phyloP scores from a whole-genome alignment of 2,797 vertebrate species.

The Paedocypris micromegethes region DNA sequence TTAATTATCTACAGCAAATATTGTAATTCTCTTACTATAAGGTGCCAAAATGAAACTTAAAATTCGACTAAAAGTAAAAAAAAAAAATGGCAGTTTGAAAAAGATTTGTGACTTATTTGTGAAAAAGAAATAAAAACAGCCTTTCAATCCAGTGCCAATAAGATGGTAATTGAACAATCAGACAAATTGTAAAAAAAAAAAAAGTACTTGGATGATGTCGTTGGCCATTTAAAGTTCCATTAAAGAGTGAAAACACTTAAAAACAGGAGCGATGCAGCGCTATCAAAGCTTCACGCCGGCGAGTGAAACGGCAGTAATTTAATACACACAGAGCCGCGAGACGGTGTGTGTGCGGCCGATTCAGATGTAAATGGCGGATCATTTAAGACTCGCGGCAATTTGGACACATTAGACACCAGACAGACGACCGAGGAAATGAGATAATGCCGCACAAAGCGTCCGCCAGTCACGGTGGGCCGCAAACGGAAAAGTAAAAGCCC shows the following conservation, averaged over 20 bases:
- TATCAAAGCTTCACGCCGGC: not conserved
- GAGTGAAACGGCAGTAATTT: not conserved
- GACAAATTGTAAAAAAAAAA: too few species aligned
- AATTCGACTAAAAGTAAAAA: too few species aligned
- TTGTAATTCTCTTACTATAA: too few species aligned
- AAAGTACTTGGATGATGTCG: too few species aligned
- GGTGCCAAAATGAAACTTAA: too few species aligned
- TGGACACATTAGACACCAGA: slow-evolving; percentile 6
- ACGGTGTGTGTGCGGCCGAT: not conserved
- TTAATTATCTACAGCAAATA: too few species aligned
- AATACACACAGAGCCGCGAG: not conserved
- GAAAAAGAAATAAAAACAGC: too few species aligned
- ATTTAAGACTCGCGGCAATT: slow-evolving; percentile 6
- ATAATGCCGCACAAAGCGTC: slow-evolving; percentile 9
- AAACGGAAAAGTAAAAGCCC: not conserved
- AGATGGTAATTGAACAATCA: too few species aligned
- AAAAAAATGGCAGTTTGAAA: too few species aligned
- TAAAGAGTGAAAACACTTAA: not conserved
- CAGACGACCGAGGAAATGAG: not conserved
- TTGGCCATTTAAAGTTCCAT: too few species aligned
- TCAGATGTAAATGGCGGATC: not conserved
- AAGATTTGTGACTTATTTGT: too few species aligned
- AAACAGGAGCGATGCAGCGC: not conserved
- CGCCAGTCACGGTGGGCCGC: slow-evolving; percentile 14
- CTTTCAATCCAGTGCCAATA: too few species aligned